A percentile compares a stretch with the other conserved stretches of the same genome.
phyloP scores from a whole-genome alignment of 2,888 invertebrate species.

The Andrena camellia region DNA sequence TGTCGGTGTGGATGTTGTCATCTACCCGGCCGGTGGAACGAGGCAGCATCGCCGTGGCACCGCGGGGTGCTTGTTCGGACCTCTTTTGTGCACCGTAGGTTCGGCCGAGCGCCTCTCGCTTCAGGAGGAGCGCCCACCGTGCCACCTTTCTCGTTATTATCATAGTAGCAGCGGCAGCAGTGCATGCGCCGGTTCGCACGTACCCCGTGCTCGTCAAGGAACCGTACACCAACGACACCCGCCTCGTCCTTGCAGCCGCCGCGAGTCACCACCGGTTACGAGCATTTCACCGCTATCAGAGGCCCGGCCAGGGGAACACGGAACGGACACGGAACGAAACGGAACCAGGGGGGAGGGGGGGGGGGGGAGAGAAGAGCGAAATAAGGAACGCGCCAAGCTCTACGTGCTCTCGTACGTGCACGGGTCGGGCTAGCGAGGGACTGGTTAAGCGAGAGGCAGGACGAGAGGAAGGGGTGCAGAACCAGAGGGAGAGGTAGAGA shows the following conservation, averaged over 20 bases:
- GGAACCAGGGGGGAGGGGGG: slow-evolving; percentile 16
- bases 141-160: slow-evolving; percentile 71
- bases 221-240: slow-evolving; percentile 67
- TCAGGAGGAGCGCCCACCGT: slow-evolving; percentile 72
- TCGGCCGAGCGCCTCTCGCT: slow-evolving; percentile 70
- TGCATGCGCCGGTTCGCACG: slow-evolving; percentile 69
- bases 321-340: slow-evolving; percentile 13
- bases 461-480: slow-evolving; percentile 12
- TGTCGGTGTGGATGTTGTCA: slow-evolving; percentile 53
- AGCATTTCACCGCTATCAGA: slow-evolving; percentile 68
- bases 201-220: slow-evolving; percentile 71
- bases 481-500: slow-evolving; percentile 3
- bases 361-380: neutral
- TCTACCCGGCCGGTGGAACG: slow-evolving; percentile 56
- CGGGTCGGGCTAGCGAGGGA: slow-evolving; percentile 20
- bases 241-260: slow-evolving; percentile 68
- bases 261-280: slow-evolving; percentile 74
- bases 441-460: neutral
- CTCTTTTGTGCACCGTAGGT: slow-evolving; percentile 61
- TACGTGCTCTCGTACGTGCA: neutral
- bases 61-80: slow-evolving; percentile 45
- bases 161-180: slow-evolving; percentile 72
- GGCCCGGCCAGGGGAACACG: slow-evolving; percentile 8
- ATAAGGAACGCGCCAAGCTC: neutral
- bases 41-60: slow-evolving; percentile 67